These are phyloP conservation scores for Ommatoiulus sabulosus DNA, from an alignment of 2,888 invertebrate species.

Conservation along the genomic window DNA sequence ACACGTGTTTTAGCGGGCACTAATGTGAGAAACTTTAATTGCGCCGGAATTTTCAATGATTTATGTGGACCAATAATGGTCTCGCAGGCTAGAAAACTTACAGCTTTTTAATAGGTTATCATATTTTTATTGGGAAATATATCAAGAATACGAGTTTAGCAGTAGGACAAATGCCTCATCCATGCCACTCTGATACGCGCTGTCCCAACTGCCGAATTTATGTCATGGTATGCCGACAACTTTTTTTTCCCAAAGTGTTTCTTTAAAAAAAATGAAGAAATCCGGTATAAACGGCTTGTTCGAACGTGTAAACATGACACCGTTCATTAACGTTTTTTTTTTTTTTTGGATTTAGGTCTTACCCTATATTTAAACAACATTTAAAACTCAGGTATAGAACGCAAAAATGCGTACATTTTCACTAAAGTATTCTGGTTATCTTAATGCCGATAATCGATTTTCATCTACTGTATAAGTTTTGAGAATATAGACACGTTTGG, in stretches of 20 bases:
- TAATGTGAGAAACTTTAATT: not conserved
- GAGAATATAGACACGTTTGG: no score
- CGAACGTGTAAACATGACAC: constrained; percentile 26
- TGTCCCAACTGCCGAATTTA: not conserved
- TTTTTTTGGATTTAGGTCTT: not conserved
- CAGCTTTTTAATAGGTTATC: constrained; percentile 34
- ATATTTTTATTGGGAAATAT: constrained; percentile 23
- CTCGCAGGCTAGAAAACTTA: not conserved
- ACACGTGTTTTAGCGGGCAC: not conserved
- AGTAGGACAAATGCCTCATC: constrained; percentile 34
- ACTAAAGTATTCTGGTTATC: no score
- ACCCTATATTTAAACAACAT: not conserved
- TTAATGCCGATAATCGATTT: no score
- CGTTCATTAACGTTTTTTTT: not conserved
- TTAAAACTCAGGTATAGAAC: not conserved
- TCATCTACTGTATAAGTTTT: no score
- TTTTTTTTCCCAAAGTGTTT: not conserved
- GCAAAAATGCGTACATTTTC: no score
- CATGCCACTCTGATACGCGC: not conserved
- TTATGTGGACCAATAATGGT: constrained; percentile 21
- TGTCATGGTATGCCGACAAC: constrained; percentile 25
- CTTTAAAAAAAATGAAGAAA: not conserved
- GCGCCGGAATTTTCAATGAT: not conserved
- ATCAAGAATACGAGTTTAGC: constrained; percentile 5
- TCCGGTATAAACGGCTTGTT: constrained; percentile 24